These are phyloP conservation scores for Leptobrachium leishanense DNA, from an alignment of 2,113 vertebrate genomes.

Conservation along the genomic window DNA sequence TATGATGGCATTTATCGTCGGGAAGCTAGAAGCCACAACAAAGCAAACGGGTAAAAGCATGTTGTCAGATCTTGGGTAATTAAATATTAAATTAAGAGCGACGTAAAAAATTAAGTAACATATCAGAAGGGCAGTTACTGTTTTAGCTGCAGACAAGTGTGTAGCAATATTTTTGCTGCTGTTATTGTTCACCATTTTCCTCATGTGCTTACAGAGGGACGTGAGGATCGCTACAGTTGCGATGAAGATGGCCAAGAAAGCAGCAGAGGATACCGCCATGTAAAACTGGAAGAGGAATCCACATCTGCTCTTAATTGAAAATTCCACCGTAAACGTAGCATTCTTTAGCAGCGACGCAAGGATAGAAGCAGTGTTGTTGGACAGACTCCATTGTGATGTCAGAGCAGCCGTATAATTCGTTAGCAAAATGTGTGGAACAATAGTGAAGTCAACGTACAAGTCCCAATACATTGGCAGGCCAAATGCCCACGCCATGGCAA, in stretches of 20 bases:
- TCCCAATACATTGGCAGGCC: conserved; percentile 24
- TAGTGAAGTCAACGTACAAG: not conserved
- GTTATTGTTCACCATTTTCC: not conserved
- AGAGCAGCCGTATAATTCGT: not conserved
- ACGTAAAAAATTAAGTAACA: conserved; percentile 14
- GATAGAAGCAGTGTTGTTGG: not conserved
- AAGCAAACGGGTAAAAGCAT: not conserved
- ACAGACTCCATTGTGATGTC: not conserved
- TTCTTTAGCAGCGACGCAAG: not conserved
- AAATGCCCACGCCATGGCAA: not conserved
- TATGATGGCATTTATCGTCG: conserved; percentile 9
- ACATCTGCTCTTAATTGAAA: conserved; percentile 1
- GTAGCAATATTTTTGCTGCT: not conserved
- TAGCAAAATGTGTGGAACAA: not conserved
- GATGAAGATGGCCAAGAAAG: conserved; percentile 2
- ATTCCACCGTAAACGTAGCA: not conserved
- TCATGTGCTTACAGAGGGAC: conserved; percentile 29
- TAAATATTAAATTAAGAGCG: not conserved
- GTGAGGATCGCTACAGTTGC: not conserved
- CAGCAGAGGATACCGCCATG: not conserved
- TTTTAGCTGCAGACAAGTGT: conserved; percentile 28
- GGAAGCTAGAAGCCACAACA: not conserved
- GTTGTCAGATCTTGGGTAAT: not conserved
- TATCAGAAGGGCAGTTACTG: conserved; percentile 16
- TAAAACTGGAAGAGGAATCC: conserved; percentile 16